Conservation (phyloP, 2,888 invertebrate genomes). For the Cryptus viduatorius region DNA sequence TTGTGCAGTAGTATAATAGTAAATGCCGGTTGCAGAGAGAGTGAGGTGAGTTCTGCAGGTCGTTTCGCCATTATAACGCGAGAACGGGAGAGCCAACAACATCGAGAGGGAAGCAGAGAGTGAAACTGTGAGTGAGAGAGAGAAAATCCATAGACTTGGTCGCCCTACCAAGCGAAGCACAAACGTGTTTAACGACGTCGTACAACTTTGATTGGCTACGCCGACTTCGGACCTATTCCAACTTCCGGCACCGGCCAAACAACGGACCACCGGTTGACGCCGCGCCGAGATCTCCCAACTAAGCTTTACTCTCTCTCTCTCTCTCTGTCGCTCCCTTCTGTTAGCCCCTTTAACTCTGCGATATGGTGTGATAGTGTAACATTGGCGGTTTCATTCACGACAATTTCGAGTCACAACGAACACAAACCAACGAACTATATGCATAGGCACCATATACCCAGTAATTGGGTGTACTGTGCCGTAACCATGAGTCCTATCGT, state of each 20-base stretch:
- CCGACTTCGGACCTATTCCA: slow-evolving; percentile 70
- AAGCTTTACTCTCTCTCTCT: slow-evolving; percentile 9
- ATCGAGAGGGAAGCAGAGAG: background rate
- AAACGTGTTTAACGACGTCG: slow-evolving; percentile 74
- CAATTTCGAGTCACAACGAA: slow-evolving; percentile 3
- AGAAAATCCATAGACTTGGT: slow-evolving; percentile 2
- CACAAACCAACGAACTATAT: slow-evolving; percentile 33
- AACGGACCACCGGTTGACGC: slow-evolving; percentile 64
- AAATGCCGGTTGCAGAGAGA: slow-evolving; percentile 58
- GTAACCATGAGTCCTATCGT: background rate
- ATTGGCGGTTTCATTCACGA: background rate
- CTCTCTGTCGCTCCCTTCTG: slow-evolving; percentile 13
- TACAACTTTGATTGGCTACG: slow-evolving; percentile 75
- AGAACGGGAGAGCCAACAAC: slow-evolving; percentile 32
- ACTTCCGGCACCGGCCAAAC: slow-evolving; percentile 64
- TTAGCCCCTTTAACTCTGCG: slow-evolving; percentile 12
- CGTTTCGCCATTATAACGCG: slow-evolving; percentile 69
- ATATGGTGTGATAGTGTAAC: slow-evolving; percentile 21
- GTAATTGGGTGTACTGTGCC: slow-evolving; percentile 31
- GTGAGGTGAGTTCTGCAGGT: slow-evolving; percentile 47
- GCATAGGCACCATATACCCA: slow-evolving; percentile 3
- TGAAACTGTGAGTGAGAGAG: background rate
- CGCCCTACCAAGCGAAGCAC: slow-evolving; percentile 31
- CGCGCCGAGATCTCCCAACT: slow-evolving; percentile 14
- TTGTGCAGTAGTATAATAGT: slow-evolving; percentile 53